phyloP scores from a whole-genome alignment of 2,113 vertebrate genomes.

The cat (Felis catus) region DNA sequence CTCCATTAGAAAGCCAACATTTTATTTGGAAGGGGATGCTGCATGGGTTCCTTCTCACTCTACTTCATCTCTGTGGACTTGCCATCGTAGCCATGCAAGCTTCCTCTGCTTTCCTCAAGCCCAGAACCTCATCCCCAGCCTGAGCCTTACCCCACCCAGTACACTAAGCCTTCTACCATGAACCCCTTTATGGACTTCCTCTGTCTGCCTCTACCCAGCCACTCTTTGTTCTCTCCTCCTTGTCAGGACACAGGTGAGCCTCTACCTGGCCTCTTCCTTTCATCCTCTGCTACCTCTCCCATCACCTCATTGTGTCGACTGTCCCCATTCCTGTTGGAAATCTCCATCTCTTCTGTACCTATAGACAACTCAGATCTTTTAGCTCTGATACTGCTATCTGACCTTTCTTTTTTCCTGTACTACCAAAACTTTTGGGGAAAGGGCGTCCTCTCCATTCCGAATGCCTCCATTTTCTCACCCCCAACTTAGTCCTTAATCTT shows the following conservation, averaged over 20 bases:
- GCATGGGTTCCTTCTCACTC: neutral
- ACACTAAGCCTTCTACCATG: neutral
- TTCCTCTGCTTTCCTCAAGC: neutral
- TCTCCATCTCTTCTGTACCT: neutral
- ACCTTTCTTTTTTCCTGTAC: neutral
- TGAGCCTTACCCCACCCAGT: neutral
- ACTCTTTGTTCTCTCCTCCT: neutral
- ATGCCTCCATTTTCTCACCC: neutral
- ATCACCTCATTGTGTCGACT: accelerated
- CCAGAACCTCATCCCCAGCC: neutral
- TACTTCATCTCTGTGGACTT: neutral
- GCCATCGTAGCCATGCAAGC: too few species aligned
- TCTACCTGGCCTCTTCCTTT: neutral
- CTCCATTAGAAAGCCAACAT: neutral
- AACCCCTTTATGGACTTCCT: accelerated
- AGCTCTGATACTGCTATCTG: neutral
- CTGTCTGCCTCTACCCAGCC: neutral
- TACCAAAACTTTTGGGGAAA: neutral
- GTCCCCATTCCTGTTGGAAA: neutral
- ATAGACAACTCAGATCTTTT: neutral
- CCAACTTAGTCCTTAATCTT: neutral
- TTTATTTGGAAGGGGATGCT: neutral
- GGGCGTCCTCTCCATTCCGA: neutral
- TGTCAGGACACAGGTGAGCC: constrained; percentile 20
- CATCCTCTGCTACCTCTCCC: neutral